phyloP scores from a whole-genome alignment of 2,888 invertebrate species.

The Diplolepis rosae region DNA sequence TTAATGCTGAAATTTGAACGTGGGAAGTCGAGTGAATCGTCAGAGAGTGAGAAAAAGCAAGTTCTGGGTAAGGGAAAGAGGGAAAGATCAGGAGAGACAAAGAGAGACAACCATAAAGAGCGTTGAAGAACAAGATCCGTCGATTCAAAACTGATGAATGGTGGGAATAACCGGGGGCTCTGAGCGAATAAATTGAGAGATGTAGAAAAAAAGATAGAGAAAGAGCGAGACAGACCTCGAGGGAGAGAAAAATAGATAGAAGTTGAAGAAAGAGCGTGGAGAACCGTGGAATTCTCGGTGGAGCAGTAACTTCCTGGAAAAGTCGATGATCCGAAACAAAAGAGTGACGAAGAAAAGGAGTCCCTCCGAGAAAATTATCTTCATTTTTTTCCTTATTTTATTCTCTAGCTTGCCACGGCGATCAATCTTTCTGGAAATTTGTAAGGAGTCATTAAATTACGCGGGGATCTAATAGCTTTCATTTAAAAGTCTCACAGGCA shows the following conservation, averaged over 20 bases:
- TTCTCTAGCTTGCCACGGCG: not conserved
- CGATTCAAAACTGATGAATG: constrained; percentile 32
- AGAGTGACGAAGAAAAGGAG: constrained; percentile 9
- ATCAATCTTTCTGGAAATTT: not conserved
- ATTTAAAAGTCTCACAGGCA: not conserved
- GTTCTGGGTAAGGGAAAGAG: not conserved
- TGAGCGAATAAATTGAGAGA: constrained; percentile 30
- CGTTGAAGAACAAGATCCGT: constrained; percentile 32
- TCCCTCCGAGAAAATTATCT: constrained; percentile 18
- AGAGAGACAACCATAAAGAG: constrained; percentile 27
- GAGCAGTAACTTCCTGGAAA: constrained; percentile 60
- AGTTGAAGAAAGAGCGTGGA: constrained; percentile 54
- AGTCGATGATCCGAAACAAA: constrained; percentile 46
- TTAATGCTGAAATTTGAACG: constrained; percentile 4
- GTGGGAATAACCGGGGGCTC: constrained; percentile 34
- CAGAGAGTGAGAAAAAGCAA: not conserved
- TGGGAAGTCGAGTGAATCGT: constrained; percentile 4
- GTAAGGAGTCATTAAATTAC: not conserved
- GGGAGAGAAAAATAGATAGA: constrained; percentile 32
- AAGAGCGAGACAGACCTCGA: constrained; percentile 30
- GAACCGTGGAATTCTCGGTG: constrained; percentile 31
- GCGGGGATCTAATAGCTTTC: not conserved
- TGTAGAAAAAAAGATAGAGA: constrained; percentile 33
- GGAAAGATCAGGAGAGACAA: too few relatives aligned
- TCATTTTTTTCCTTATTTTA: not conserved